Evolutionary conservation across 2,888 invertebrate species (phyloP).

Genomic region (Caenorhabditis uteleia): DNA sequence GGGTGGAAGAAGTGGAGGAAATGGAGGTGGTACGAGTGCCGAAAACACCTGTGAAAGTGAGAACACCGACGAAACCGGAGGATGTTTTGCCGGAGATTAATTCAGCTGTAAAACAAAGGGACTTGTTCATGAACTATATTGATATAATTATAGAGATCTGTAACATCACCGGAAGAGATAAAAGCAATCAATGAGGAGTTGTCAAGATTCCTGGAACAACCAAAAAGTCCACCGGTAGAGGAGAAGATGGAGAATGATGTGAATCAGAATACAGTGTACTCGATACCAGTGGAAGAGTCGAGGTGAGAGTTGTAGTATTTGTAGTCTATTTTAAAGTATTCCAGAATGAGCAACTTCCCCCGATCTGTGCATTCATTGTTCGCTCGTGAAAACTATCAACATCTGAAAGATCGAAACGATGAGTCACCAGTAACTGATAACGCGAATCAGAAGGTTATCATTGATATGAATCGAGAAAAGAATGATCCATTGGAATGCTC

Average conservation of each 20-base stretch:
- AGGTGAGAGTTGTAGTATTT: neutral
- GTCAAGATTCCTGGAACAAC: slow-evolving; percentile 7
- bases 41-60: neutral
- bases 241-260: too few species aligned
- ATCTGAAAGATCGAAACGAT: slow-evolving; percentile 70
- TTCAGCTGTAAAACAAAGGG: neutral
- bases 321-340: neutral
- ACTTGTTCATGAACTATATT: neutral
- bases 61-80: neutral
- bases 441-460: slow-evolving; percentile 50
- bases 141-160: slow-evolving; percentile 10
- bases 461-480: slow-evolving; percentile 67
- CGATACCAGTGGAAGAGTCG: slow-evolving; percentile 7
- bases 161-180: slow-evolving; percentile 21
- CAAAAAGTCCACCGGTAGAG: slow-evolving; percentile 2
- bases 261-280: too few species aligned
- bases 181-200: slow-evolving; percentile 19
- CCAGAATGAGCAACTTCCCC: slow-evolving; percentile 28
- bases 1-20: too few species aligned
- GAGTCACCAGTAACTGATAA: slow-evolving; percentile 71
- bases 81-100: neutral
- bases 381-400: slow-evolving; percentile 59
- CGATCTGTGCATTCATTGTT: slow-evolving; percentile 32
- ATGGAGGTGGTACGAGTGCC: neutral
- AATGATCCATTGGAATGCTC: slow-evolving; percentile 71